Conservation (phyloP, 2,797 vertebrate genomes). For the Nyctibius grandis region DNA sequence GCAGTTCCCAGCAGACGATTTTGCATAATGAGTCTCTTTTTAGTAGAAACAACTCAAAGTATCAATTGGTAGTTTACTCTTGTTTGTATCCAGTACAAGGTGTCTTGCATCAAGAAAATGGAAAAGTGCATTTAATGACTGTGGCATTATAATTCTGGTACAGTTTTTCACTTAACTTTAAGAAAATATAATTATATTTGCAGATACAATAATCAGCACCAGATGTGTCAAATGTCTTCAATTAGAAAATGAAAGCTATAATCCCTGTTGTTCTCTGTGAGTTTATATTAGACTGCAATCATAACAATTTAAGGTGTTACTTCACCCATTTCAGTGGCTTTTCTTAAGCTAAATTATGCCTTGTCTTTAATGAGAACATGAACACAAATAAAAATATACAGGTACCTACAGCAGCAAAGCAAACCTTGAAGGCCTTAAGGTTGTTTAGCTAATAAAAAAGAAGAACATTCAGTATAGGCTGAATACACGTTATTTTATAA, state of each 20-base stretch:
- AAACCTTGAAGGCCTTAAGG: neutral
- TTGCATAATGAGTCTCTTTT: neutral
- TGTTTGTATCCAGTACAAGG: neutral
- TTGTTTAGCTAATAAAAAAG: neutral
- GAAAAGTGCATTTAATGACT: neutral
- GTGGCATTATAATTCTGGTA: neutral
- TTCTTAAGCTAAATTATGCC: constrained; percentile 3
- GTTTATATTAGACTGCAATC: constrained; percentile 11
- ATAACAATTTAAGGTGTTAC: neutral
- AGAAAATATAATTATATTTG: constrained; percentile 44
- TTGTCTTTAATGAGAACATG: neutral
- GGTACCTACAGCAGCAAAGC: neutral
- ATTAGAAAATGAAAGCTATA: constrained; percentile 40
- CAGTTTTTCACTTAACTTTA: constrained; percentile 28
- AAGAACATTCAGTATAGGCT: neutral
- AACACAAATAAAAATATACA: neutral
- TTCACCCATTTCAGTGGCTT: neutral
- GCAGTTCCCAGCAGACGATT: neutral
- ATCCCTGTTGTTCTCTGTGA: constrained; percentile 8
- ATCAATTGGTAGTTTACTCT: neutral
- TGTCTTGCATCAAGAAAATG: constrained; percentile 31
- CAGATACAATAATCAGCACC: constrained; percentile 17
- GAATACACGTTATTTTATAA: neutral
- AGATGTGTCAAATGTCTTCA: constrained; percentile 33
- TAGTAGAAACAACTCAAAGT: neutral